phyloP scores from a whole-genome alignment of 2,113 vertebrate species.

The Oenanthe melanoleuca region DNA sequence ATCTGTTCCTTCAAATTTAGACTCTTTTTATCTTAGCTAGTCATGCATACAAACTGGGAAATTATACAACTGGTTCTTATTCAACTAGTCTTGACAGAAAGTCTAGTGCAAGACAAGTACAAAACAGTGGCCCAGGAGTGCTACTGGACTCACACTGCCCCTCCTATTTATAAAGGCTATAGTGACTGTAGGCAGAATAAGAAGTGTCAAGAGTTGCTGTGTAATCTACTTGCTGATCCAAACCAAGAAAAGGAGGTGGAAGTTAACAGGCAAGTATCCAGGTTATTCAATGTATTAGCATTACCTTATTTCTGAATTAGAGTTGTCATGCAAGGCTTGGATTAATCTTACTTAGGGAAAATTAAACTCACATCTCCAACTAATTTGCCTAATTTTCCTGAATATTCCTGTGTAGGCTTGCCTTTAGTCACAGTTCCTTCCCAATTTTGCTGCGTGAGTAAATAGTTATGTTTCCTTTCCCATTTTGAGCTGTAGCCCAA shows the following conservation, averaged over 20 bases:
- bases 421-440: constrained; percentile 15
- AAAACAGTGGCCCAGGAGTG: neutral
- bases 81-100: neutral
- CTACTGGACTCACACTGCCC: neutral
- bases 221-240: neutral
- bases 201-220: neutral
- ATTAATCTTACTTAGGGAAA: constrained; percentile 14
- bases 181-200: neutral
- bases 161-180: neutral
- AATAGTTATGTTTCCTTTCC: neutral
- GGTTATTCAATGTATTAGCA: neutral
- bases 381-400: constrained; percentile 27
- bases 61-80: neutral
- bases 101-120: neutral
- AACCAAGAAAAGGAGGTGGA: neutral
- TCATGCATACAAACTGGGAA: neutral
- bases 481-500: neutral
- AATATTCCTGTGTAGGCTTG: constrained; percentile 42
- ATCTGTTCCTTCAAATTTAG: neutral
- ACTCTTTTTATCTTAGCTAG: neutral
- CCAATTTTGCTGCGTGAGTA: neutral
- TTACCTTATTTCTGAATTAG: constrained; percentile 7
- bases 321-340: neutral
- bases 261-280: neutral
- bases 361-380: constrained; percentile 13